A percentile compares a stretch with the other conserved stretches of the same genome.
Conservation (phyloP, 2,113 vertebrate species). For the Notiomystis cincta region DNA sequence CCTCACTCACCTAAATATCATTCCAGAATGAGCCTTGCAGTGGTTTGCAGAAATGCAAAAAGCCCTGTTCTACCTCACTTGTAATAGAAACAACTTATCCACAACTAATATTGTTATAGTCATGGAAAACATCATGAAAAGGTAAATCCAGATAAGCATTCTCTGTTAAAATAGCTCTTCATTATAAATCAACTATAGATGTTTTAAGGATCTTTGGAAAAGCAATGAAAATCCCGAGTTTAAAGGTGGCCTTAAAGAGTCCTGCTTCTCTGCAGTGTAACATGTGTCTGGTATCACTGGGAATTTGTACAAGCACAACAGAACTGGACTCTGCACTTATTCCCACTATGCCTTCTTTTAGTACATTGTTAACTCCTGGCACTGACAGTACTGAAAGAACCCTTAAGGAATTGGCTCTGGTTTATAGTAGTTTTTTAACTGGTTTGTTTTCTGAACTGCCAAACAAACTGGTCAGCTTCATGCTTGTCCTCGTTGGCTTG, state of each 20-base stretch:
- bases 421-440: not conserved
- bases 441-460: not conserved
- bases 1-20: accelerated
- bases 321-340: not conserved
- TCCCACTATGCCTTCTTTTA: not conserved
- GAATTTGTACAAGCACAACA: not conserved
- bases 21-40: not conserved
- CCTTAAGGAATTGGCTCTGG: not conserved
- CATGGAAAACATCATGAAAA: not conserved
- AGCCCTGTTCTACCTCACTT: not conserved
- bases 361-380: not conserved
- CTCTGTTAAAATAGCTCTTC: not conserved
- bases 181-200: not conserved
- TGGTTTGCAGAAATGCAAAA: not conserved
- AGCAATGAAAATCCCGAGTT: not conserved
- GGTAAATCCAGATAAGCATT: not conserved
- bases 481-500: not conserved
- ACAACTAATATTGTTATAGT: not conserved
- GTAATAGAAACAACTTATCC: not conserved
- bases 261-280: not conserved
- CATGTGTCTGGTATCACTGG: not conserved
- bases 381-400: not conserved
- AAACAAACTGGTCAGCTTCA: not conserved
- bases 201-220: not conserved
- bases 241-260: not conserved